Evolutionary conservation across 1,140 invertebrate species (phyloP).

Genomic region (Drosophila oshimai): DNA sequence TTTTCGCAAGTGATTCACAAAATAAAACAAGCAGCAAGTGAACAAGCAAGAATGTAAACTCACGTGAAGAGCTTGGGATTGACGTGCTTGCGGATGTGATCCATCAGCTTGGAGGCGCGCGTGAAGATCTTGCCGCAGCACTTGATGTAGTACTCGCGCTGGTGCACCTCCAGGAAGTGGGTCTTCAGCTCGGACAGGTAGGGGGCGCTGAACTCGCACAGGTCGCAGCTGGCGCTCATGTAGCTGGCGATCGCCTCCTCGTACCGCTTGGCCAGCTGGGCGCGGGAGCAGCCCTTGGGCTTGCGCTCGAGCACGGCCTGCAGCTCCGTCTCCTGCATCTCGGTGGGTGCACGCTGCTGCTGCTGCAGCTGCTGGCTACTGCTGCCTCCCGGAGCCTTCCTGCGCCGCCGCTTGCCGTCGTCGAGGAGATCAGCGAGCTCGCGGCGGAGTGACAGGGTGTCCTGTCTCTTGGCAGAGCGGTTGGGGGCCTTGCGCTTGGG

Average conservation of each 20-base stretch:
- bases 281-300: constrained; percentile 65
- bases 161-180: constrained; percentile 64
- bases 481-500: constrained; percentile 32
- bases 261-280: constrained; percentile 59
- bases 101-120: constrained; percentile 65
- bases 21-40: no score
- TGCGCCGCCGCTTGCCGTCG: constrained; percentile 22
- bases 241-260: constrained; percentile 68
- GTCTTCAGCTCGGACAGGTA: constrained; percentile 61
- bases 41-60: no score
- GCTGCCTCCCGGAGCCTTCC: background rate
- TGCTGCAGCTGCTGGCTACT: no score
- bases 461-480: constrained; percentile 5
- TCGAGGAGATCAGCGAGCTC: constrained; percentile 53
- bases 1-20: no score
- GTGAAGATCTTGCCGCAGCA: constrained; percentile 71
- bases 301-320: constrained; percentile 57
- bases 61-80: constrained; percentile 78
- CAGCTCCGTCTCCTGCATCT: constrained; percentile 40
- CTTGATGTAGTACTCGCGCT: constrained; percentile 67
- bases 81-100: constrained; percentile 73
- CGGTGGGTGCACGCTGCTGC: background rate
- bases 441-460: constrained; percentile 2
- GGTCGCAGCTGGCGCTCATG: constrained; percentile 72
- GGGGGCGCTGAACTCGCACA: constrained; percentile 57